Percentiles rank a stretch among this genome's conserved stretches.
phyloP scores from a whole-genome alignment of 2,888 invertebrate species.

The Acheta domesticus region DNA sequence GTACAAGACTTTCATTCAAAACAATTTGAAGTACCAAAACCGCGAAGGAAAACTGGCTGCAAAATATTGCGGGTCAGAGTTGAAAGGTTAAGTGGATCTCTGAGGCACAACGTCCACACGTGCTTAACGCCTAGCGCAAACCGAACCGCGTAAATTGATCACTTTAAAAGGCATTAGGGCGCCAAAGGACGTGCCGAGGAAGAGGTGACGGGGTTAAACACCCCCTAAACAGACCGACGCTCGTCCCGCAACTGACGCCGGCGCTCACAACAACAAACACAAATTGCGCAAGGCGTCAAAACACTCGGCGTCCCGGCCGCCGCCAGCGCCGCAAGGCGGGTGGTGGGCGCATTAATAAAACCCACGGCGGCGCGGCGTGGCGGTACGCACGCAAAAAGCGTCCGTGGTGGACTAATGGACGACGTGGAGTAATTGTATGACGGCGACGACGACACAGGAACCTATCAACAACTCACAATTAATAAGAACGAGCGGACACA shows the following conservation, averaged over 20 bases:
- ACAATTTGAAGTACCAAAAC: too few species aligned
- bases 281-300: too few species aligned
- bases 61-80: not conserved
- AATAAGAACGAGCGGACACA: not conserved
- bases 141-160: not conserved
- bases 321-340: too few species aligned
- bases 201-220: not conserved
- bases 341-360: too few species aligned
- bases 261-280: too few species aligned
- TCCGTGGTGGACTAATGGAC: not conserved
- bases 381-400: not conserved
- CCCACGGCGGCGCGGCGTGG: too few species aligned
- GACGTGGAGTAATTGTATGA: not conserved
- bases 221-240: not conserved
- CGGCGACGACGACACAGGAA: not conserved
- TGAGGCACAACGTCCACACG: not conserved
- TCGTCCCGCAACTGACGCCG: too few species aligned
- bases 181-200: not conserved
- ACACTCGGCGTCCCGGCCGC: too few species aligned
- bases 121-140: not conserved
- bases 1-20: too few species aligned
- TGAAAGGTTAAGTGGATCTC: not conserved
- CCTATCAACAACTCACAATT: conserved; percentile 2
- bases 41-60: too few species aligned
- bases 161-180: not conserved